Evolutionary conservation across 1,140 invertebrate genomes (phyloP).

Genomic region (Ips nitidus): DNA sequence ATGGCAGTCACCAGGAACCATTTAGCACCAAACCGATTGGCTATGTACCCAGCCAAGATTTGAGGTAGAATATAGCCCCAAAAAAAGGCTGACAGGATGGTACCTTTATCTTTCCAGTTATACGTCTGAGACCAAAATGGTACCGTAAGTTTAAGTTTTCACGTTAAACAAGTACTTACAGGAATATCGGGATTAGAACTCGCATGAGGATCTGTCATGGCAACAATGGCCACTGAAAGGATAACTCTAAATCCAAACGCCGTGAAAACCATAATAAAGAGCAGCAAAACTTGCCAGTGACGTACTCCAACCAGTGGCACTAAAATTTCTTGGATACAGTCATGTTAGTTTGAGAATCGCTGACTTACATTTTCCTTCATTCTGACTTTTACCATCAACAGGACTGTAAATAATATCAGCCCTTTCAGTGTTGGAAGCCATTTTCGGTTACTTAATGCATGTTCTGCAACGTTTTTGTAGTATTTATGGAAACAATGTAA

Average conservation of each 20-base stretch:
- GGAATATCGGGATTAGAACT: slow-evolving; percentile 36
- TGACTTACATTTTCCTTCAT: background rate
- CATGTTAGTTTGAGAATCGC: slow-evolving; percentile 39
- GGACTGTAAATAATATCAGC: too few relatives aligned
- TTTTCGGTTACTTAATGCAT: too few relatives aligned
- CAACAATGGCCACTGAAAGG: slow-evolving; percentile 63
- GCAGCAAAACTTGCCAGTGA: slow-evolving; percentile 52
- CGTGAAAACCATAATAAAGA: slow-evolving; percentile 53
- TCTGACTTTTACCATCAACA: background rate
- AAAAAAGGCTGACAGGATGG: slow-evolving; percentile 67
- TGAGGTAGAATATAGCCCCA: slow-evolving; percentile 60
- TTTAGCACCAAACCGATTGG: slow-evolving; percentile 64
- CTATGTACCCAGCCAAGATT: slow-evolving; percentile 61
- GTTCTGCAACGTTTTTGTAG: too few relatives aligned
- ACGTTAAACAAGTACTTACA: slow-evolving; percentile 24
- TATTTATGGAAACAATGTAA: too few relatives aligned
- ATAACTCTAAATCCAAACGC: slow-evolving; percentile 62
- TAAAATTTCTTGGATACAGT: slow-evolving; percentile 20
- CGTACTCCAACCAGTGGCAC: slow-evolving; percentile 43
- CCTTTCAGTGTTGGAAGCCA: too few relatives aligned
- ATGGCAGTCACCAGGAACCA: slow-evolving; percentile 62
- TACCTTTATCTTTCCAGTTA: slow-evolving; percentile 55
- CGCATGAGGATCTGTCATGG: slow-evolving; percentile 56
- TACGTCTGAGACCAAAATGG: slow-evolving; percentile 12
- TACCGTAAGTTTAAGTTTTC: too few relatives aligned